A percentile compares a stretch with the other conserved stretches of the same genome.
Evolutionary conservation across 2,797 vertebrate genomes (phyloP).

Genomic region (Tamandua tetradactyla): DNA sequence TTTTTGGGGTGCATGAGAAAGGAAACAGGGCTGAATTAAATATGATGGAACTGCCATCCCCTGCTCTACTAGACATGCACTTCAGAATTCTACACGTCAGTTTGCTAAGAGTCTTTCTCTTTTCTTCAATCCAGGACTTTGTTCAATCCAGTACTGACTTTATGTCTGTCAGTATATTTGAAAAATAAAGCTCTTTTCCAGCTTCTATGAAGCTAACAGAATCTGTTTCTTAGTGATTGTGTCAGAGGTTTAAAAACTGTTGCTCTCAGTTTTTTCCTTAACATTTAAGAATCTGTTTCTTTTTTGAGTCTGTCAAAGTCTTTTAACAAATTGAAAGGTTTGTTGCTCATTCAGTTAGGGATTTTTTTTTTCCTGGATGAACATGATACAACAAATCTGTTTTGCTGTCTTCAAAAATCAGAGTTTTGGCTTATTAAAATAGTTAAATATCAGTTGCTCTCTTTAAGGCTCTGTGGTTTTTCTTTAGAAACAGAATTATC

Average conservation of each 20-base stretch:
- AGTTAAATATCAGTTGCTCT: slow-evolving; percentile 80
- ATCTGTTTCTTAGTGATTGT: slow-evolving; percentile 79
- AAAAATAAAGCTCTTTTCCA: slow-evolving; percentile 79
- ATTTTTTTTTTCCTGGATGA: slow-evolving; percentile 64
- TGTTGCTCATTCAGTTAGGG: slow-evolving; percentile 77
- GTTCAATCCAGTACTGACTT: slow-evolving; percentile 60
- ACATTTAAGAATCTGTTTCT: slow-evolving; percentile 83
- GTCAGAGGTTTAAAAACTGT: slow-evolving; percentile 82
- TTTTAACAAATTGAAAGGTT: slow-evolving; percentile 73
- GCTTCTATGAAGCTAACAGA: slow-evolving; percentile 75
- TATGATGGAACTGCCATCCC: not conserved
- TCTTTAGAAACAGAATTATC: slow-evolving; percentile 49
- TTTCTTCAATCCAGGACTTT: not conserved
- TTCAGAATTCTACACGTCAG: slow-evolving; percentile 35
- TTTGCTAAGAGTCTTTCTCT: slow-evolving; percentile 44
- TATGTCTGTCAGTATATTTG: slow-evolving; percentile 70
- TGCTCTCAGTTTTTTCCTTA: slow-evolving; percentile 76
- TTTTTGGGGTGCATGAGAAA: slow-evolving; percentile 3
- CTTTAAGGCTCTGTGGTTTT: slow-evolving; percentile 68
- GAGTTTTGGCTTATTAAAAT: slow-evolving; percentile 82
- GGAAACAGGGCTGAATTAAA: slow-evolving; percentile 20
- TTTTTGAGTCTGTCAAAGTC: slow-evolving; percentile 81
- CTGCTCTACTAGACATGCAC: not conserved
- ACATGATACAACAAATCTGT: slow-evolving; percentile 85
- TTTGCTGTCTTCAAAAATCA: slow-evolving; percentile 77